phyloP scores from a whole-genome alignment of 1,140 invertebrate genomes.

The Colletes gigas region DNA sequence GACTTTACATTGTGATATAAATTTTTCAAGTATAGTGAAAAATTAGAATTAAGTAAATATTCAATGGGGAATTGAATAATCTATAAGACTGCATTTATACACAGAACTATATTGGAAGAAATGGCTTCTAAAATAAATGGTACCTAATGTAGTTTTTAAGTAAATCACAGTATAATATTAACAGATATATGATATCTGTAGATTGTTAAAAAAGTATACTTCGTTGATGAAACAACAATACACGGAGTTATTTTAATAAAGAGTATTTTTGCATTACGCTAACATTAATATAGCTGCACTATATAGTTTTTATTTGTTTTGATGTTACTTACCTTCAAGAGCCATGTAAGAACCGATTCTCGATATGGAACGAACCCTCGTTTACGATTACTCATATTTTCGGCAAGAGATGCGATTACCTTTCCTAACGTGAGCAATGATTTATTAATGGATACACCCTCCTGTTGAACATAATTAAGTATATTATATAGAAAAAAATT shows the following conservation, averaged over 20 bases:
- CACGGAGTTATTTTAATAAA: slow-evolving; percentile 9
- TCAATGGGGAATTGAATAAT: slow-evolving; percentile 28
- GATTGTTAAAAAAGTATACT: slow-evolving; percentile 3
- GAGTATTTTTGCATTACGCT: neutral
- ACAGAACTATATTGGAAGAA: neutral
- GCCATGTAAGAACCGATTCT: slow-evolving; percentile 90
- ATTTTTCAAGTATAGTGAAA: neutral
- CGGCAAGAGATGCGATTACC: slow-evolving; percentile 87
- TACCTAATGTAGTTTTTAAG: neutral
- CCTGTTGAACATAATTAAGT: slow-evolving; percentile 76
- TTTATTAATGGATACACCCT: slow-evolving; percentile 91
- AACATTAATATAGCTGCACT: too few relatives aligned
- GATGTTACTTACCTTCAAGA: slow-evolving; percentile 83
- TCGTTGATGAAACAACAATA: slow-evolving; percentile 1
- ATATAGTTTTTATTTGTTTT: neutral
- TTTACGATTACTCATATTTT: slow-evolving; percentile 80
- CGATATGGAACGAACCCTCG: slow-evolving; percentile 83
- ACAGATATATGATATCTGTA: neutral
- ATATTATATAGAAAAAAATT: neutral
- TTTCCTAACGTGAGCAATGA: slow-evolving; percentile 91
- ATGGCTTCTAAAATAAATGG: neutral
- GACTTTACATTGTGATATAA: neutral
- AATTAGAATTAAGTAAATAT: slow-evolving; percentile 18
- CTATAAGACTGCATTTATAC: slow-evolving; percentile 33
- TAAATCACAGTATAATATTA: neutral